Base-by-base conservation (phyloP, 1,140 invertebrate genomes). In the Belonocnema kinseyi region DNA sequence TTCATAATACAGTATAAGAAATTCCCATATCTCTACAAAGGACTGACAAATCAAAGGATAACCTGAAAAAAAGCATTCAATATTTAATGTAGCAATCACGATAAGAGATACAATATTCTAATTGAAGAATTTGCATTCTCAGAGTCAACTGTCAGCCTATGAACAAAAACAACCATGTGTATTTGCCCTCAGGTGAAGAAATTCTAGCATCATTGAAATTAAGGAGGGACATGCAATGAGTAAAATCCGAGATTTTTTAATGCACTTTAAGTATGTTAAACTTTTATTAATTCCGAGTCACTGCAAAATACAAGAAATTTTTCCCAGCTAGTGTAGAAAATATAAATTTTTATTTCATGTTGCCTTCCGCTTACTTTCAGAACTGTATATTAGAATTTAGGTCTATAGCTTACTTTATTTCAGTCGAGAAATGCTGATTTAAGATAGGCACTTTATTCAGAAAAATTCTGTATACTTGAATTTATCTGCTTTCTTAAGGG, bases 1-100 rank as follows among this genome's bases (percentile, higher is more conserved):
- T 99, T 99, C 1, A 99, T 94, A 85, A 99, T 99, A 91, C 98
- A 99, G 90, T 26, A 3, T 99, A 99, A 52, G 99, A 98, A 19
- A 99, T 97, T 79, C 98, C 98, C 98, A 99, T 99, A 91, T 99
- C 99, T 84, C 99, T 95, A 93, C 99, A 99, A 51, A 99, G 92
- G 46, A 98, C 97, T 53, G 99, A 99, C 81, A 99, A 92, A 94
- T n/a, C n/a, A 98, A 99, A 99, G 92, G 17, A 99, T 98, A 86
- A 99, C 92, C 97, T 99, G 90, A 0, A 95, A 46, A n/a, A 46
- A 46, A 95, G 87, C 82, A 85, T 85, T 78, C 54, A 80, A 80
- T 7, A 14, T 51, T 50, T 53, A 17, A 53, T 54, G 76, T 10
- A 19, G 4, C 40, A 2, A 6, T 46, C 26, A 26, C 13, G 40